Evolutionary conservation across 2,113 vertebrate species (phyloP), one percentile per base, ranked within the genome.

Genomic region (Etheostoma cragini): DNA sequence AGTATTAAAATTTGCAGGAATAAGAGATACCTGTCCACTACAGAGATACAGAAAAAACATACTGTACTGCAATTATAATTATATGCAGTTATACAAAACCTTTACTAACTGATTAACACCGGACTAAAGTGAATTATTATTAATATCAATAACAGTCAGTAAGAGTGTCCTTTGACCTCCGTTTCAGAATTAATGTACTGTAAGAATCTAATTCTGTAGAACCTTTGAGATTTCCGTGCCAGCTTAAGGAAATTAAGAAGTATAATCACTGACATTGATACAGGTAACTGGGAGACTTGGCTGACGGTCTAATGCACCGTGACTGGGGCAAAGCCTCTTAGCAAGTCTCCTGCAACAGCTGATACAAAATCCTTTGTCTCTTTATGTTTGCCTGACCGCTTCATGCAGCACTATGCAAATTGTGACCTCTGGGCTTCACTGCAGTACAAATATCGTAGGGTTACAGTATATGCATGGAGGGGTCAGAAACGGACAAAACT

Each of bases 311-410:
- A 66, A 82, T 62, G 69, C 69, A 52, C 47, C 2, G 7, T 1
- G 38, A 58, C 54, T 5, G 52, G 50, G 62, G 35, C 3, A 33
- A 77, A 75, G 65, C 50, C 63, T 80, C 38, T 8, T 52, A 74
- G 33, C 38, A 42, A 46, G 60, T 33, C 33, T 76, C 50, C n/a
- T 60, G 72, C 64, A 85, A 38, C 69, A 76, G 49, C 57, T 57
- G 58, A 45, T 64, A 17, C 24, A 81, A 53, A 77, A 75, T 74
- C 54, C 16, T 78, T 79, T 79, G 30, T 83, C 73, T 79, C 12
- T 57, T 60, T 76, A 12, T 72, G 26, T 64, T 47, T 56, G 63
- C 26, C 47, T 56, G 78, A 46, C 21, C 33, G 30, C 62, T 68
- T 56, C 19, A 16, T 26, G 65, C 45, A 61, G 68, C 45, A 11